Percentiles rank a stretch among this genome's conserved stretches.
These are phyloP conservation scores for Leistus spinibarbis DNA, from an alignment of 2,888 invertebrate genomes.

Conservation along the genomic window DNA sequence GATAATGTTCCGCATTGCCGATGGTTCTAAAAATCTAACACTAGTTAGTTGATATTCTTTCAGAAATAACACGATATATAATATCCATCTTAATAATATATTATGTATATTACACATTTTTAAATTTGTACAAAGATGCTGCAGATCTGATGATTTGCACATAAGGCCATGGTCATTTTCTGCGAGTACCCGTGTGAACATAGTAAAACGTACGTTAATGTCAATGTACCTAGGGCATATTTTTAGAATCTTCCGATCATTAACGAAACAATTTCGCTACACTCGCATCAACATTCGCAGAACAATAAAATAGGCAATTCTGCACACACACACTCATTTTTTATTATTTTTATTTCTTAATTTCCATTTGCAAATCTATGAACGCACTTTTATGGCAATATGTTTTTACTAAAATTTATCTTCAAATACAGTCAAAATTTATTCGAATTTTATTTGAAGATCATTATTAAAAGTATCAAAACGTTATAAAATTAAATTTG, in stretches of 20 bases:
- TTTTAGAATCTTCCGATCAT: neutral
- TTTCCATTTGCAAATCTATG: slow-evolving; percentile 28
- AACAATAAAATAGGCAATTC: slow-evolving; percentile 38
- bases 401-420: slow-evolving; percentile 15
- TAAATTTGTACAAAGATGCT: slow-evolving; percentile 43
- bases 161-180: slow-evolving; percentile 44
- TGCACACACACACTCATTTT: slow-evolving; percentile 35
- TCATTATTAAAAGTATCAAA: slow-evolving; percentile 7
- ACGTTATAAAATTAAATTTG: slow-evolving; percentile 14
- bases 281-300: slow-evolving; percentile 26
- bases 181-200: slow-evolving; percentile 25
- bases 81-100: slow-evolving; percentile 38
- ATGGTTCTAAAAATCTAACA: neutral
- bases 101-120: slow-evolving; percentile 36
- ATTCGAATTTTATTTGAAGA: slow-evolving; percentile 14
- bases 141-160: slow-evolving; percentile 44
- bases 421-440: slow-evolving; percentile 14
- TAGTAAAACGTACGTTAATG: neutral
- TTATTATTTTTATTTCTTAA: neutral
- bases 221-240: neutral
- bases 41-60: slow-evolving; percentile 19
- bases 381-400: slow-evolving; percentile 35
- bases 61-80: slow-evolving; percentile 38
- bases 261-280: neutral
- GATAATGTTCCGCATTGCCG: neutral